Conservation (phyloP, 2,888 invertebrate species). For the Clepsis dumicolana region DNA sequence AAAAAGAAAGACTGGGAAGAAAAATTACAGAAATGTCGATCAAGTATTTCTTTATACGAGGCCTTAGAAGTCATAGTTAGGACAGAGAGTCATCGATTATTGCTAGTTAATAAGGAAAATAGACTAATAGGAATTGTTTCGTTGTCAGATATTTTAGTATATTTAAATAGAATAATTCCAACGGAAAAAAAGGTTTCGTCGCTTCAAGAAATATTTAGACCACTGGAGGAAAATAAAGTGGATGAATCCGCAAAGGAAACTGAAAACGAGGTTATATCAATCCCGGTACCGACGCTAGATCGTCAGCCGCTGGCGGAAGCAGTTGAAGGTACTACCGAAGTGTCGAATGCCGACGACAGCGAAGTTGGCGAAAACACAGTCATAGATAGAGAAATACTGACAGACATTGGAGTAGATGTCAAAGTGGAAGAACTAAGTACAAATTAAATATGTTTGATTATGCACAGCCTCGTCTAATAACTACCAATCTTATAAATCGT, state of each 20-base stretch:
- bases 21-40: slow-evolving; percentile 95
- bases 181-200: slow-evolving; percentile 81
- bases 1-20: slow-evolving; percentile 97
- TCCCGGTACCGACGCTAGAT: slow-evolving; percentile 73
- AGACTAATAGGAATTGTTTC: slow-evolving; percentile 82
- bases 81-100: slow-evolving; percentile 91
- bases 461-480: slow-evolving; percentile 41
- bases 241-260: slow-evolving; percentile 77
- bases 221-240: slow-evolving; percentile 80
- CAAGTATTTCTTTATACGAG: slow-evolving; percentile 93
- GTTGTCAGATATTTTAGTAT: slow-evolving; percentile 81
- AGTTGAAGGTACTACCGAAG: slow-evolving; percentile 55
- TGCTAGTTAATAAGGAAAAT: slow-evolving; percentile 82
- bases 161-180: slow-evolving; percentile 83
- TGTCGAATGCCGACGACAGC: slow-evolving; percentile 44
- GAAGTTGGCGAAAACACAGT: slow-evolving; percentile 22
- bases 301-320: slow-evolving; percentile 63
- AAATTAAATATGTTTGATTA: slow-evolving; percentile 28
- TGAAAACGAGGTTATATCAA: slow-evolving; percentile 76
- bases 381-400: slow-evolving; percentile 12
- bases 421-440: slow-evolving; percentile 35
- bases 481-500: slow-evolving; percentile 26
- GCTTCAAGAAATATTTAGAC: slow-evolving; percentile 81
- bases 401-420: slow-evolving; percentile 12
- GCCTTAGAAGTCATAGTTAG: slow-evolving; percentile 96